Conservation (phyloP, 1,140 invertebrate genomes). For the Bombus sibiricus region DNA sequence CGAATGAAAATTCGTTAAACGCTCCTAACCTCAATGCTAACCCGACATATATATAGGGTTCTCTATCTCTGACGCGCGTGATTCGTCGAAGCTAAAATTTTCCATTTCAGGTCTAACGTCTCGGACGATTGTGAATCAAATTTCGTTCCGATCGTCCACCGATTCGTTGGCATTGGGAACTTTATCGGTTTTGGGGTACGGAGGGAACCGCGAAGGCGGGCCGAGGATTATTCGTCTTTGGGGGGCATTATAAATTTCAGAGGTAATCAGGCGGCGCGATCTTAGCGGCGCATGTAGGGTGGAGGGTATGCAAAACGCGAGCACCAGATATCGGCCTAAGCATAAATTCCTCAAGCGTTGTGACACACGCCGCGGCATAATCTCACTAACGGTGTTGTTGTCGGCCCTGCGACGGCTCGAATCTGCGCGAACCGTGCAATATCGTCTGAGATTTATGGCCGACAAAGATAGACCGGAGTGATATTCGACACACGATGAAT, state of each 20-base stretch:
- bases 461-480: constrained; percentile 54
- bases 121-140: too few relatives aligned
- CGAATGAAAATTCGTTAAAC: too few relatives aligned
- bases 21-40: too few relatives aligned
- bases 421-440: constrained; percentile 68
- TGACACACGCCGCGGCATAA: constrained; percentile 68
- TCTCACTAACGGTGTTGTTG: constrained; percentile 61
- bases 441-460: constrained; percentile 69
- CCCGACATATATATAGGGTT: too few relatives aligned
- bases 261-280: constrained; percentile 53
- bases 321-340: constrained; percentile 70
- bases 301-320: constrained; percentile 63
- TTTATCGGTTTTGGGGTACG: too few relatives aligned
- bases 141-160: too few relatives aligned
- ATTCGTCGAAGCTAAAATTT: too few relatives aligned
- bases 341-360: constrained; percentile 72
- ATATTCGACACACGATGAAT: constrained; percentile 68
- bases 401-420: constrained; percentile 52
- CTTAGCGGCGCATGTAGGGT: constrained; percentile 44
- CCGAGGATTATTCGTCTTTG: constrained; percentile 44
- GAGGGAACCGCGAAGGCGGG: neutral
- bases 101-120: too few relatives aligned
- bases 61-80: too few relatives aligned
- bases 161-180: too few relatives aligned
- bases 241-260: constrained; percentile 60